Evolutionary conservation across 2,113 vertebrate species (phyloP).

Genomic region (Hiodon alosoides): DNA sequence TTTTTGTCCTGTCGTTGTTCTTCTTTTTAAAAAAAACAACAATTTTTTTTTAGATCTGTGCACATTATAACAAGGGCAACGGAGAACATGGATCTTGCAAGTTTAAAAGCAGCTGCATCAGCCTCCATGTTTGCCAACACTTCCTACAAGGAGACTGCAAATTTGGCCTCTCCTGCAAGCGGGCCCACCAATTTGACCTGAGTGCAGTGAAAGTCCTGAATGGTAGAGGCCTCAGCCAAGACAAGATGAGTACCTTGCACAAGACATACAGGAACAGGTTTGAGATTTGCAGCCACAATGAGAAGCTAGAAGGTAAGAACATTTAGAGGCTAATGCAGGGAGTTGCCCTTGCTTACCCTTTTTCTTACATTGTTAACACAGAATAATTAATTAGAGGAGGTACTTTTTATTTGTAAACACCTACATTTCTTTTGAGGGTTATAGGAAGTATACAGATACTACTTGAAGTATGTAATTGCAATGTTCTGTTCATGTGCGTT

Average conservation of each 20-base stretch:
- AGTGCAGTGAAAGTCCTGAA: slow-evolving; percentile 38
- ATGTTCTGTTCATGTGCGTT: too few relatives aligned
- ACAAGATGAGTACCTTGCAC: slow-evolving; percentile 38
- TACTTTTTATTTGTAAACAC: too few relatives aligned
- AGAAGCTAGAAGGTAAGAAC: background rate
- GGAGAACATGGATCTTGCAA: slow-evolving; percentile 57
- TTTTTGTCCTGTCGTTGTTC: too few relatives aligned
- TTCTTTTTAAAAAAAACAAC: background rate
- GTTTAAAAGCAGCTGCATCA: slow-evolving; percentile 46
- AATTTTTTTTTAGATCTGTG: slow-evolving; percentile 52
- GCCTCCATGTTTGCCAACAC: slow-evolving; percentile 64
- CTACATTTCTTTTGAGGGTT: too few relatives aligned
- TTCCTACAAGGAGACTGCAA: slow-evolving; percentile 56
- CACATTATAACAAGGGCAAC: slow-evolving; percentile 63
- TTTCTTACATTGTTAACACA: too few relatives aligned
- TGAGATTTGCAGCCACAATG: slow-evolving; percentile 36
- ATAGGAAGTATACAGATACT: too few relatives aligned
- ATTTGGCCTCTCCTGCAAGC: slow-evolving; percentile 54
- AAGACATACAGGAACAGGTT: slow-evolving; percentile 58
- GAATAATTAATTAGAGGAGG: too few relatives aligned
- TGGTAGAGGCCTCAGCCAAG: slow-evolving; percentile 39
- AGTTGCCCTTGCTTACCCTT: background rate
- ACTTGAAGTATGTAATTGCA: too few relatives aligned
- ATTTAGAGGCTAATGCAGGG: background rate
- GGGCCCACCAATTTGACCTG: slow-evolving; percentile 44